Percentiles rank a stretch among this genome's conserved stretches.
These are phyloP conservation scores for Calonectris borealis DNA, from an alignment of 2,113 vertebrate species.

Conservation along the genomic window DNA sequence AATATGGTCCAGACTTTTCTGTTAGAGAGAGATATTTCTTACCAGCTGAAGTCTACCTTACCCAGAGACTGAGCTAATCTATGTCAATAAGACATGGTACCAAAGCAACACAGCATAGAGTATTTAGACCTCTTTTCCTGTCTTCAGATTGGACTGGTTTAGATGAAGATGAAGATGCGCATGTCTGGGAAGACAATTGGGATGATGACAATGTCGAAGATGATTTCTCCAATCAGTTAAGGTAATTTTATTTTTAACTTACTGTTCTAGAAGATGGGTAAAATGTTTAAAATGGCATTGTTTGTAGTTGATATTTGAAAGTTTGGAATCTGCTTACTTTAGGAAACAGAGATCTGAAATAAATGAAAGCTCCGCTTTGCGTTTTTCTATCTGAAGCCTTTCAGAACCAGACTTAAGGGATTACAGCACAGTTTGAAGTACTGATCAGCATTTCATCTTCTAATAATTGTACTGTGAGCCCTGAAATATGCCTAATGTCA, in stretches of 20 bases:
- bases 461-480: neutral
- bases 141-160: constrained; percentile 93
- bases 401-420: neutral
- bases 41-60: neutral
- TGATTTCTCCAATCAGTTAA: constrained; percentile 97
- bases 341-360: neutral
- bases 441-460: neutral
- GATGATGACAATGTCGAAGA: constrained; percentile 99
- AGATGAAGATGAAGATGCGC: constrained; percentile 97
- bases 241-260: constrained; percentile 72
- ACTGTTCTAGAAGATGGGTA: neutral
- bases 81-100: neutral
- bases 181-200: constrained; percentile 99
- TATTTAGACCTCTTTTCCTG: neutral
- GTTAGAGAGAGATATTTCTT: neutral
- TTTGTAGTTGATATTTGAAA: neutral
- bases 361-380: neutral
- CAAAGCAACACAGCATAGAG: neutral
- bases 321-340: neutral
- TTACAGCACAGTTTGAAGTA: neutral
- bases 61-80: neutral
- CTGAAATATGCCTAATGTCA: neutral
- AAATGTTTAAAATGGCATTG: neutral
- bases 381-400: neutral
- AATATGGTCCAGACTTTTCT: neutral